Base-by-base conservation (phyloP, 1,140 invertebrate genomes). In the Lepidurus arcticus region DNA sequence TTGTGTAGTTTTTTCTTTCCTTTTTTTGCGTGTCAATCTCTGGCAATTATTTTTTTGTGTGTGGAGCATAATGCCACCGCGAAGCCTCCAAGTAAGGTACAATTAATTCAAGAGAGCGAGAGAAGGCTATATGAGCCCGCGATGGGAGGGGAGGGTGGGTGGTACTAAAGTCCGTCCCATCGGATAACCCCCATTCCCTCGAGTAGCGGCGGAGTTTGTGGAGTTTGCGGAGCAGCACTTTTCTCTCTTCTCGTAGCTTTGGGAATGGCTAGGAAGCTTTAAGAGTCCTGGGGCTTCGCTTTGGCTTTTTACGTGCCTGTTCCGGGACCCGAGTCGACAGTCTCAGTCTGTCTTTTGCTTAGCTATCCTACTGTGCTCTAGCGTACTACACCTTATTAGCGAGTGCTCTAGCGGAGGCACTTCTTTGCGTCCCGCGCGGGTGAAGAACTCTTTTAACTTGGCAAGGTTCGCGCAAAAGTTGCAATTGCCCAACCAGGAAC, bases 281-380 rank as follows among this genome's bases (percentile, higher is more conserved):
- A 65, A 13, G 53, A 65, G 53, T 65, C 53, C 53, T 65, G 53
- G 53, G 53, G 53, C 53, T 65, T 65, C 21, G 53, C 53, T 65
- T 65, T 65, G 53, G 53, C 53, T 65, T 65, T 65, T 65, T 65
- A 65, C 53, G 53, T 65, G 53, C 53, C 53, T 65, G 53, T 65
- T 65, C 53, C 53, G 53, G 53, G 53, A 65, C 53, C 53, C 16
- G 16, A 65, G 53, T 65, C 53, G 53, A 21, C 53, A 65, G 53
- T 65, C 53, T 65, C 53, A 65, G 53, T 65, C 53, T 13, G 53
- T 65, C 53, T 65, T 65, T 65, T 65, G 53, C 53, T 13, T 65
- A 65, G 53, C 53, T 65, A 65, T 65, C 53, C 13, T 13, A 65
- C 21, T 65, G 53, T 65, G 53, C 53, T 65, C 21, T 21, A 65